Percentiles rank a stretch among this genome's conserved stretches.
These are phyloP conservation scores for Trachelus tabidus DNA, from an alignment of 2,888 invertebrate species.

Conservation along the genomic window DNA sequence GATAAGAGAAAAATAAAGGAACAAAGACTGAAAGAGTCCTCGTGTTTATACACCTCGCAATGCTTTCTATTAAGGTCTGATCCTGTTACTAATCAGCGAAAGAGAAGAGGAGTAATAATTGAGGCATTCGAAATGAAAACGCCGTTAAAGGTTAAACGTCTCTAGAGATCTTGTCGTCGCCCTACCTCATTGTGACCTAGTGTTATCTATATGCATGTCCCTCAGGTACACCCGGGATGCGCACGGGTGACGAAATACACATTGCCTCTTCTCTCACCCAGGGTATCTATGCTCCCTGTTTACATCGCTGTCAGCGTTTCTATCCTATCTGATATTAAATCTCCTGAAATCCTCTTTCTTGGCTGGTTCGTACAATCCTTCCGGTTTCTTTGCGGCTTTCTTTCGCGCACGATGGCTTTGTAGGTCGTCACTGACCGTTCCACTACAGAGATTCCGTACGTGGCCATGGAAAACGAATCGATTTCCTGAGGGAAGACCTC, in stretches of 20 bases:
- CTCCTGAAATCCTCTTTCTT: conserved; percentile 53
- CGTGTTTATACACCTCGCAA: not conserved
- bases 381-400: conserved; percentile 8
- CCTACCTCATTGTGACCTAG: conserved; percentile 16
- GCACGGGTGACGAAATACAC: conserved; percentile 55
- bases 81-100: not conserved
- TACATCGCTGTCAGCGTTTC: conserved; percentile 47
- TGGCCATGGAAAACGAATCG: conserved; percentile 34
- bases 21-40: not conserved
- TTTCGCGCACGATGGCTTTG: conserved; percentile 22
- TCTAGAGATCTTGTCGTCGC: conserved; percentile 31
- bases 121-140: not conserved
- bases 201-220: conserved; percentile 48
- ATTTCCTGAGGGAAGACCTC: conserved; percentile 28
- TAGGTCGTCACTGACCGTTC: conserved; percentile 11
- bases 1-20: not conserved
- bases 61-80: not conserved
- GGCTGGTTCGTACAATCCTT: conserved; percentile 7
- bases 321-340: conserved; percentile 64
- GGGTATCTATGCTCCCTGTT: conserved; percentile 40
- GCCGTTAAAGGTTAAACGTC: conserved; percentile 46
- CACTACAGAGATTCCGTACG: not conserved
- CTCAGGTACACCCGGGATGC: not conserved
- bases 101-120: not conserved
- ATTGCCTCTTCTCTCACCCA: conserved; percentile 35